Evolutionary conservation across 2,797 vertebrate species (phyloP).

Genomic region (Tragopan temminckii): DNA sequence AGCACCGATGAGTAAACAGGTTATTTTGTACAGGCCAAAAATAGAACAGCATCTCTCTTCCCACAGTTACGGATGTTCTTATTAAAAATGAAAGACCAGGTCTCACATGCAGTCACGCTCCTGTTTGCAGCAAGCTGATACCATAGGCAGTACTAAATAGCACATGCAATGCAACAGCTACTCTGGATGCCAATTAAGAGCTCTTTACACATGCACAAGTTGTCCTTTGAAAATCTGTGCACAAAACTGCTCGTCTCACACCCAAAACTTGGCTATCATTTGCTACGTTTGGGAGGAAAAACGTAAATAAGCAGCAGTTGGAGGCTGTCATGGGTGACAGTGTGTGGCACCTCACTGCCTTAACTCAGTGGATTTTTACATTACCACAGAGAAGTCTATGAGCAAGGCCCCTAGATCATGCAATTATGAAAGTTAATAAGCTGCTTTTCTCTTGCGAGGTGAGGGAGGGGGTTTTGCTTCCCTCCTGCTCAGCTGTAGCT

Average conservation of each 20-base stretch:
- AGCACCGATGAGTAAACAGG: background rate
- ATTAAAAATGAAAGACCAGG: background rate
- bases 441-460: background rate
- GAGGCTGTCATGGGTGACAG: background rate
- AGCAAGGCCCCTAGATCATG: background rate
- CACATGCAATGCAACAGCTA: background rate
- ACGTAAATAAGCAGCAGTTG: background rate
- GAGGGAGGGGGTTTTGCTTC: background rate
- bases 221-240: background rate
- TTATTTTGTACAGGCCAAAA: constrained; percentile 4
- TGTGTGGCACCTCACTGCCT: background rate
- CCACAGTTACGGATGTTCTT: background rate
- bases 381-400: background rate
- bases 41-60: background rate
- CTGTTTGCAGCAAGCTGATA: background rate
- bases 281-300: background rate
- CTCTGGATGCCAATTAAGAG: background rate
- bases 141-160: background rate
- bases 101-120: background rate
- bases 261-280: background rate
- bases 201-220: background rate
- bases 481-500: accelerated
- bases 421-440: background rate
- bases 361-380: background rate
- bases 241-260: background rate